Conservation (phyloP, 2,888 invertebrate genomes). For the Cataglyphis livida region DNA sequence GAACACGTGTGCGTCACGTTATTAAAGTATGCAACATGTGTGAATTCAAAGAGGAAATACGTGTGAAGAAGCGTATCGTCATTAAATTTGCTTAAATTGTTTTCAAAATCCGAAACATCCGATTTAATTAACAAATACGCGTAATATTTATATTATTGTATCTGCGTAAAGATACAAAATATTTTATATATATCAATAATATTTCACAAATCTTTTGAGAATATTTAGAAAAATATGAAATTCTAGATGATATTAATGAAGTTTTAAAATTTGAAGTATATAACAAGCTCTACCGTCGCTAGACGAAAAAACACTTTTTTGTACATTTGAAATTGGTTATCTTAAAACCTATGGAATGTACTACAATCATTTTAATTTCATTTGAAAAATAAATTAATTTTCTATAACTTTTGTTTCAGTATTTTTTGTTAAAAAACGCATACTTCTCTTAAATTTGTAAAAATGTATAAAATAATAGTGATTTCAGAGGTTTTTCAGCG, state of each 20-base stretch:
- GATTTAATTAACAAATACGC: not conserved
- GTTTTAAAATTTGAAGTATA: not conserved
- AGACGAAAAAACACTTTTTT: too few species aligned
- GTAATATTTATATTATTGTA: not conserved
- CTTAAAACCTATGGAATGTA: too few species aligned
- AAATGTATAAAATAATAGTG: too few species aligned
- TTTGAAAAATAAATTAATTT: too few species aligned
- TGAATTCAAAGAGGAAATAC: slow-evolving; percentile 55
- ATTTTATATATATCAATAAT: not conserved
- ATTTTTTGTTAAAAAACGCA: too few species aligned
- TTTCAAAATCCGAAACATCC: not conserved
- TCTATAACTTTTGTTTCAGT: too few species aligned
- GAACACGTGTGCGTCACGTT: slow-evolving; percentile 70
- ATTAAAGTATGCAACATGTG: slow-evolving; percentile 66
- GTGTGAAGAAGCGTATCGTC: not conserved
- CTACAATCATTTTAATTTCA: too few species aligned
- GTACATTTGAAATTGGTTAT: too few species aligned
- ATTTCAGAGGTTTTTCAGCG: too few species aligned
- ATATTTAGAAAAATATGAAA: not conserved
- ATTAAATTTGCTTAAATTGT: not conserved
- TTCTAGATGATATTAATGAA: not conserved
- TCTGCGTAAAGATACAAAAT: not conserved
- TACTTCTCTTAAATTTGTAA: too few species aligned
- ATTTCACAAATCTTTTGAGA: not conserved
- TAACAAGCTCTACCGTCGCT: not conserved